Percentiles rank a stretch among this genome's conserved stretches.
Evolutionary conservation across 2,888 invertebrate genomes (phyloP).

Genomic region (Leptinotarsa rubiginosa): DNA sequence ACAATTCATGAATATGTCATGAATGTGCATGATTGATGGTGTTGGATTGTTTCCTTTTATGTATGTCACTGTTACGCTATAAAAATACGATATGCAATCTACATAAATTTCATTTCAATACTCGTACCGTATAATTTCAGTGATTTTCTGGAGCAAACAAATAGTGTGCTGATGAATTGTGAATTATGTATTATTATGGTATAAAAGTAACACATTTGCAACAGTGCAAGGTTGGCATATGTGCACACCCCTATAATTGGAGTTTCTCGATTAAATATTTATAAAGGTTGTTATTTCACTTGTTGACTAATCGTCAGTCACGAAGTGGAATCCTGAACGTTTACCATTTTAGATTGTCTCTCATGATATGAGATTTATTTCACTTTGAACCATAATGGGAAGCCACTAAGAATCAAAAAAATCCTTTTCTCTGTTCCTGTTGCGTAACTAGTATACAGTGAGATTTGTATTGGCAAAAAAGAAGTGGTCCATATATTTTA

Average conservation of each 20-base stretch:
- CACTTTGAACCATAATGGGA: no score
- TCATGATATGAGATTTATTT: no score
- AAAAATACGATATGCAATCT: slow-evolving; percentile 12
- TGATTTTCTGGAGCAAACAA: slow-evolving; percentile 20
- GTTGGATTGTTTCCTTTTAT: slow-evolving; percentile 16
- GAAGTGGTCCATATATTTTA: no score
- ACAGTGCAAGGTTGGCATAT: slow-evolving; percentile 6
- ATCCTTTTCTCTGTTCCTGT: no score
- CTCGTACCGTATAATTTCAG: slow-evolving; percentile 5
- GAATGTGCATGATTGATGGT: background rate
- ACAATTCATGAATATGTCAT: background rate
- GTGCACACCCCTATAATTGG: slow-evolving; percentile 9
- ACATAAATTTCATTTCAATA: slow-evolving; percentile 15
- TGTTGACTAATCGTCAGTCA: slow-evolving; percentile 2
- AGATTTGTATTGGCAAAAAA: no score
- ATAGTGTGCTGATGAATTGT: slow-evolving; percentile 1
- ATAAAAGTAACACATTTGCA: slow-evolving; percentile 9
- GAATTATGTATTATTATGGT: slow-evolving; percentile 11
- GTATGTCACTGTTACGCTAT: background rate
- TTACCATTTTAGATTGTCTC: background rate
- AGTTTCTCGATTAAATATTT: slow-evolving; percentile 3
- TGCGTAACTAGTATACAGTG: no score
- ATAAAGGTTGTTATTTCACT: background rate
- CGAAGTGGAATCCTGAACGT: background rate
- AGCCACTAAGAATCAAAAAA: no score